Percentiles rank a stretch among this genome's conserved stretches.
Evolutionary conservation across 2,888 invertebrate species (phyloP).

Genomic region (Aphrophora alni): DNA sequence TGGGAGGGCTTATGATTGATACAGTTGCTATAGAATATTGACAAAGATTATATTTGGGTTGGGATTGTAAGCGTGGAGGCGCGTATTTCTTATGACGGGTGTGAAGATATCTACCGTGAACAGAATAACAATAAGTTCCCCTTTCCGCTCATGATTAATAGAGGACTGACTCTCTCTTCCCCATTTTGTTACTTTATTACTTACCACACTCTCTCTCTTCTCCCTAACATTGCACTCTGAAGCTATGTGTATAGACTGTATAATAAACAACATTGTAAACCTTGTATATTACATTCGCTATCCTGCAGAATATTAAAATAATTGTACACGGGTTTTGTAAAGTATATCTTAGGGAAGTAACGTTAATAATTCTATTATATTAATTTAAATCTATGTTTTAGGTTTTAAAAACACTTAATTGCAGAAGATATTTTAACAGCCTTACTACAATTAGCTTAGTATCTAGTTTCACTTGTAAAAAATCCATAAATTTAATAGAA

Average conservation of each 20-base stretch:
- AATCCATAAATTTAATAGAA: too few species aligned
- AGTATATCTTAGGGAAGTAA: too few species aligned
- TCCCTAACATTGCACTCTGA: too few species aligned
- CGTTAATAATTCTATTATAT: too few species aligned
- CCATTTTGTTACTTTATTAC: slow-evolving; percentile 9
- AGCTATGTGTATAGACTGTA: background rate
- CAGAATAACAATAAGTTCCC: background rate
- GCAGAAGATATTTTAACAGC: too few species aligned
- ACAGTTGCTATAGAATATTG: background rate
- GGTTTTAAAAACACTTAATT: too few species aligned
- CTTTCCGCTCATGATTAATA: background rate
- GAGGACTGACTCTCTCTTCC: background rate
- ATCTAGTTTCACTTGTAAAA: too few species aligned
- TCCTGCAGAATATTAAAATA: background rate
- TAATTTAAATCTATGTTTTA: too few species aligned
- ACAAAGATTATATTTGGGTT: slow-evolving; percentile 6
- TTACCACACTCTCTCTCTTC: background rate
- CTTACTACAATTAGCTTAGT: too few species aligned
- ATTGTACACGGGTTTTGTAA: too few species aligned
- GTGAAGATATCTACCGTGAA: background rate
- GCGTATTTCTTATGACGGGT: slow-evolving; percentile 5
- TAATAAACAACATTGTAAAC: background rate
- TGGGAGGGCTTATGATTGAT: background rate
- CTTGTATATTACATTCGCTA: background rate
- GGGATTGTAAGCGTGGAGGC: background rate